Base-by-base conservation (phyloP, 2,888 invertebrate species). In the Omphaloscelis lunosa region DNA sequence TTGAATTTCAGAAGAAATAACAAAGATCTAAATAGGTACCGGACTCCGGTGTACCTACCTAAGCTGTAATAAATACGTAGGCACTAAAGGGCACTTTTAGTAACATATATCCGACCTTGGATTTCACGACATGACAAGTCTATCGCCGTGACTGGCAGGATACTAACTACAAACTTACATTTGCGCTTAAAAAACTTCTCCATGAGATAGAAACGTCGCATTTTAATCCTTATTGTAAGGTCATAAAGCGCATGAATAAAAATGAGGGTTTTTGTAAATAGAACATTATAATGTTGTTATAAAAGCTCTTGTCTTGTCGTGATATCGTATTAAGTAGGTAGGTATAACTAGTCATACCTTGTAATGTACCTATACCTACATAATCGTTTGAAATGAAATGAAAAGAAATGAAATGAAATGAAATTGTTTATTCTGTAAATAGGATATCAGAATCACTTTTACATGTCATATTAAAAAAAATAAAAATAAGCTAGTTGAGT, bases 41-140 rank as follows among this genome's bases (percentile, higher is more conserved):
- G 34, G 34, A 34, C 34, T 48, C 66, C 34, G 23, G 51, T 51
- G 62, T 74, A 29, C 11, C 3, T 51, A 65, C 39, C 17, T 11
- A 34, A 1, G 34, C 34, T 34, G 34, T 34, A 34, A 34, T 34
- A 41, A 12, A 12, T 41, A 11, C 41, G 41, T 41, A 41, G 41
- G 41, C 1, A 23, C 29, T 45, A 75, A 77, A 78, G 23, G 23
- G 23, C 41, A 75, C 67, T 76, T 81, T 75, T 85, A 76, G 61
- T 17, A 65, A 59, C 41, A 73, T 66, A 53, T 59, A 62, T 63
- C 15, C 61, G 59, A 68, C 84, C 83, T 83, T 83, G 76, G 51
- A 61, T 61, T 83, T 71, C 27, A 61, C 72, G 59, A 84, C 70
- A 80, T 76, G 70, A 70, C 84, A 80, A 65, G 67, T 71, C 34